Evolutionary conservation across 2,797 vertebrate genomes (phyloP).

Genomic region (Sebastiscus tertius): DNA sequence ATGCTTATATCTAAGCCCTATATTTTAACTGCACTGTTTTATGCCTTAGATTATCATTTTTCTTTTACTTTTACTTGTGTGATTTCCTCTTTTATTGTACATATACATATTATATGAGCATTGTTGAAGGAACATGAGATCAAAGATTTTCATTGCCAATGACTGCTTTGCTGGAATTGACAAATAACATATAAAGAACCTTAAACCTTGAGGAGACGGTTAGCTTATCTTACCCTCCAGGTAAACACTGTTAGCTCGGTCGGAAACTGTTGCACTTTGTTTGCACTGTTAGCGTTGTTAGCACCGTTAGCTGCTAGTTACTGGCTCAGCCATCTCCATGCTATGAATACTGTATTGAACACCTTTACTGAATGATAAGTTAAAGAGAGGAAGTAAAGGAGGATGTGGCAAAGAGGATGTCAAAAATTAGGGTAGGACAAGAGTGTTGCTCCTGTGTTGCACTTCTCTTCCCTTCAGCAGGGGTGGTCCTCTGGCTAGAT

Average conservation of each 20-base stretch:
- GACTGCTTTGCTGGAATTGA: no score
- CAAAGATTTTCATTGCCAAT: no score
- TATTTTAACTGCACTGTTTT: no score
- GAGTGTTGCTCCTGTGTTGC: slow-evolving; percentile 32
- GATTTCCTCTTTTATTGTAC: no score
- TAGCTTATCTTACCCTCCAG: not conserved
- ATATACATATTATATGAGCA: no score
- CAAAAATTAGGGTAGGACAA: slow-evolving; percentile 4
- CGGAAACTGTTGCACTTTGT: not conserved
- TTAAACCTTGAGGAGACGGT: not conserved
- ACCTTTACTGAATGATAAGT: not conserved
- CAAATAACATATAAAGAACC: no score
- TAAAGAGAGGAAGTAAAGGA: slow-evolving; percentile 3
- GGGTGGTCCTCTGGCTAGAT: slow-evolving; percentile 81
- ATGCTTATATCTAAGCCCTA: no score
- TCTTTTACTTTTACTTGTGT: no score
- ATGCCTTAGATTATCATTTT: rapidly evolving
- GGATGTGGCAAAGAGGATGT: slow-evolving; percentile 10
- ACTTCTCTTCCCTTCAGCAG: slow-evolving; percentile 60
- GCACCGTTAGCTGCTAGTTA: not conserved
- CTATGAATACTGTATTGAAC: not conserved
- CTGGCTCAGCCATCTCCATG: not conserved
- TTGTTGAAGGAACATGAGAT: no score
- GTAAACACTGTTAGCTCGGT: not conserved
- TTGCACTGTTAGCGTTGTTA: not conserved